Evolutionary conservation across 92 coral and sea anemone genomes (phyloP), one percentile per base, ranked within the genome.

Genomic region (Epizoanthus fatuus): DNA sequence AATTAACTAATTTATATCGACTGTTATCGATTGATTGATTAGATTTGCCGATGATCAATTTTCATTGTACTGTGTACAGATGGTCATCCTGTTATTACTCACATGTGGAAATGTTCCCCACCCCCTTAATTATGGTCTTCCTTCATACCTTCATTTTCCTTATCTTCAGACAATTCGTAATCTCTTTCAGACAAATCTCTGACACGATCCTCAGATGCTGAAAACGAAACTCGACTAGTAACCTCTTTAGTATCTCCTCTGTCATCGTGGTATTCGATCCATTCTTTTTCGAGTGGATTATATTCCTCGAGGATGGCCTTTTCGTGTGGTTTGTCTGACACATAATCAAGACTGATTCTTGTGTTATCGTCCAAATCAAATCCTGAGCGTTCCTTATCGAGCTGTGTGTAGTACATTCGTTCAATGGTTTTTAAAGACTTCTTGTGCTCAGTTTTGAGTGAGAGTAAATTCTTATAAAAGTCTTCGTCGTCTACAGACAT

Each of bases 381-480:
- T 57, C 95, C 95, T 35, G 86, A 49, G 2, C 80, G 83, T 53
- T 87, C 90, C 73, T 90, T 97, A 64, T 87, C 93, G 37, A 90
- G 86, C 58, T 97, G 97, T 4, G 86, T 72, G 72, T 95, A 95
- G 75, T 97, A 97, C 85, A 87, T 88, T 59, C 92, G 96, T 76
- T 97, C 99, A 19, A 97, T 88, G 15, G 92, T 81, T 52, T 97
- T 95, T 54, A 97, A 79, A 60, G 98, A 95, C 85, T 87, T 97
- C 79, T 95, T 93, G 70, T 97, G 99, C 32, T 97, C 99, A 79
- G 86, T 90, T 71, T 91, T 93, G 75, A 97, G 76, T 8, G 95
- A 89, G 53, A 97, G 39, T 55, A 97, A 82, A 47, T 93, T 97
- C 57, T 90, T 87, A 68, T 97, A 97, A 59, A 97, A 97, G 80